phyloP scores from a whole-genome alignment of 2,888 invertebrate species.

The Alcis repandata region DNA sequence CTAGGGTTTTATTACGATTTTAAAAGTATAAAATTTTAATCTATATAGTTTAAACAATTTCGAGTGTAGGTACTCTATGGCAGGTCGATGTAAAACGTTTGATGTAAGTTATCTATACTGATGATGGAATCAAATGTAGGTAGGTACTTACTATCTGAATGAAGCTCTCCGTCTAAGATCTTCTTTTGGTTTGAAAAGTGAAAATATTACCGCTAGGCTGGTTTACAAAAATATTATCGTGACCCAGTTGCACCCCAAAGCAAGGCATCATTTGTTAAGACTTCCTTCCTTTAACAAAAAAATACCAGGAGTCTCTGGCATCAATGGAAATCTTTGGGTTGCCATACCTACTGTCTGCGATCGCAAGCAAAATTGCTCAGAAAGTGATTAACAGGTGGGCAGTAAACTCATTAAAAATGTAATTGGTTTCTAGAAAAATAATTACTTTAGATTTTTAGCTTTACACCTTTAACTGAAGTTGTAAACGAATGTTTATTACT shows the following conservation, averaged over 20 bases:
- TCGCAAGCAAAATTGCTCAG: constrained; percentile 7
- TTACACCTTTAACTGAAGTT: constrained; percentile 4
- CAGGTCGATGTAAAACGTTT: background rate
- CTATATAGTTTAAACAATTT: background rate
- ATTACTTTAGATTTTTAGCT: constrained; percentile 5
- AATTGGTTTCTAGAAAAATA: constrained; percentile 41
- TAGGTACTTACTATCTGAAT: too few relatives aligned
- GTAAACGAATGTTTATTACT: constrained; percentile 17
- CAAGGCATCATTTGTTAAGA: too few relatives aligned
- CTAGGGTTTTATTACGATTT: constrained; percentile 16
- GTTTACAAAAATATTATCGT: too few relatives aligned
- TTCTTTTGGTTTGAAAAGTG: too few relatives aligned
- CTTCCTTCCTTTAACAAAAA: too few relatives aligned
- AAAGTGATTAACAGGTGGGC: constrained; percentile 35
- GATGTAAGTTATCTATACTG: background rate
- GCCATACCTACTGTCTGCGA: constrained; percentile 22
- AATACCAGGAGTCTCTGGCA: background rate
- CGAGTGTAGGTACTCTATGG: background rate
- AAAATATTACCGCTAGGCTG: too few relatives aligned
- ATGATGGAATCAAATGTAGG: too few relatives aligned
- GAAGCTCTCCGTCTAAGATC: too few relatives aligned
- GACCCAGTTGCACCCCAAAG: too few relatives aligned
- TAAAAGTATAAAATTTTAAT: background rate
- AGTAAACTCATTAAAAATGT: constrained; percentile 38
- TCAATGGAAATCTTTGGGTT: constrained; percentile 19